Conservation (phyloP, 2,797 vertebrate species). For the Sebastes wilsoni region DNA sequence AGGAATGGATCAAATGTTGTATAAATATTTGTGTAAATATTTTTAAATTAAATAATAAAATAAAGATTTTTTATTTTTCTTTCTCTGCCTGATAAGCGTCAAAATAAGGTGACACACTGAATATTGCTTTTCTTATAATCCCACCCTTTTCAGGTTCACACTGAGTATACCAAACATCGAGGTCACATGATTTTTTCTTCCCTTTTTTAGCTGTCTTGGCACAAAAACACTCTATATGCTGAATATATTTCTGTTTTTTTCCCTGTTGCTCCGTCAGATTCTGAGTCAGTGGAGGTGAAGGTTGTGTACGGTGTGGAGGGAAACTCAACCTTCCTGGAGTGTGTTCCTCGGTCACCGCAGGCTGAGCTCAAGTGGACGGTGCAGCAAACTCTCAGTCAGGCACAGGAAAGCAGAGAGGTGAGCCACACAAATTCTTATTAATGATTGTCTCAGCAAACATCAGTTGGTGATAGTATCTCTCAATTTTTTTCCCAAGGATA, state of each 20-base stretch:
- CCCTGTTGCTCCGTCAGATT: conserved; percentile 50
- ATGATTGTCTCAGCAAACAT: too few relatives aligned
- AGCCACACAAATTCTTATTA: neutral
- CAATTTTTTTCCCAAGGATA: neutral
- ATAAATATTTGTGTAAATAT: neutral
- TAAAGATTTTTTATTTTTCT: too few relatives aligned
- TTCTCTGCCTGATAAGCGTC: fast-evolving
- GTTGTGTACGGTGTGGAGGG: conserved; percentile 85
- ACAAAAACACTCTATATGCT: neutral
- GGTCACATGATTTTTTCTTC: neutral
- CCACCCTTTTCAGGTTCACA: neutral
- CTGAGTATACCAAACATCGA: fast-evolving
- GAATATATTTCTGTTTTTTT: neutral
- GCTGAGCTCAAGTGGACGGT: conserved; percentile 78
- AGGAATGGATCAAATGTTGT: neutral
- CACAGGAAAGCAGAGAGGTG: conserved; percentile 66
- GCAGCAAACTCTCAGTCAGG: conserved; percentile 24
- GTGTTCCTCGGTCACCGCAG: conserved; percentile 76
- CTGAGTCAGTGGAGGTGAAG: conserved; percentile 63
- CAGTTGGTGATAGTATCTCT: neutral
- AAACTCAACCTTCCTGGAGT: conserved; percentile 89
- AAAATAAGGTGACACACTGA: too few relatives aligned
- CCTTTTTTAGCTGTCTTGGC: too few relatives aligned
- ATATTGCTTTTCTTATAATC: neutral
- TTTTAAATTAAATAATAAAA: neutral